Conservation (phyloP, 2,888 invertebrate genomes). For the Synergus umbraculus region DNA sequence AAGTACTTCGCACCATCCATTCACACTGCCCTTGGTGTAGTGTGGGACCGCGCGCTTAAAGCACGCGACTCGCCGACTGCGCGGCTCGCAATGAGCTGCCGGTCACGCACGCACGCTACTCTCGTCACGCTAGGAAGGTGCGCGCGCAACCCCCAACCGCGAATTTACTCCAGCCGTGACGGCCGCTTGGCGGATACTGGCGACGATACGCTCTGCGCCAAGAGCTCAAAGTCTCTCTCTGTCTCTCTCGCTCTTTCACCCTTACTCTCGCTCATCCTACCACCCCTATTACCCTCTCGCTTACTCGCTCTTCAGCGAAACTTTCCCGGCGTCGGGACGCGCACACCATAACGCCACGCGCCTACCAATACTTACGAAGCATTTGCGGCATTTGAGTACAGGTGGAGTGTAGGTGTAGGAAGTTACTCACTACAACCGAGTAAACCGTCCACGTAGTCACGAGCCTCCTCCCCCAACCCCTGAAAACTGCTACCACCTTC, state of each 20-base stretch:
- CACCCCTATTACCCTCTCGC: constrained; percentile 29
- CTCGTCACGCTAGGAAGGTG: constrained; percentile 48
- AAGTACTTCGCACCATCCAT: constrained; percentile 48
- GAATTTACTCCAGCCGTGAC: constrained; percentile 70
- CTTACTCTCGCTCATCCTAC: constrained; percentile 50
- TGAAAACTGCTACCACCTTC: constrained; percentile 51
- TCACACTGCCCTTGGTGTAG: neutral
- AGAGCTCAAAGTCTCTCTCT: constrained; percentile 49
- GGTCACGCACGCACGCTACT: constrained; percentile 43
- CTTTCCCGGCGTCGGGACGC: constrained; percentile 68
- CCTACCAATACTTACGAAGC: constrained; percentile 48
- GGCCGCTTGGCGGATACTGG: constrained; percentile 76
- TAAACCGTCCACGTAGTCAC: constrained; percentile 47
- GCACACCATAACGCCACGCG: constrained; percentile 53
- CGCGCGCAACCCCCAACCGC: constrained; percentile 54
- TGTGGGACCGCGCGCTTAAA: constrained; percentile 43
- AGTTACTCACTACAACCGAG: constrained; percentile 13
- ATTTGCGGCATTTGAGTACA: constrained; percentile 22
- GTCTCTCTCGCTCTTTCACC: constrained; percentile 54
- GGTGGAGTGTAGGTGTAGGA: constrained; percentile 6
- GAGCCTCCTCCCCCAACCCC: constrained; percentile 52
- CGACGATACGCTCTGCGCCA: constrained; percentile 66
- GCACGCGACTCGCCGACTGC: constrained; percentile 49
- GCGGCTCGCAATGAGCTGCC: constrained; percentile 6
- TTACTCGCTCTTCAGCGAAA: constrained; percentile 63